These are phyloP conservation scores for Nycticryphes semicollaris DNA, from an alignment of 2,113 vertebrate species.

Conservation along the genomic window DNA sequence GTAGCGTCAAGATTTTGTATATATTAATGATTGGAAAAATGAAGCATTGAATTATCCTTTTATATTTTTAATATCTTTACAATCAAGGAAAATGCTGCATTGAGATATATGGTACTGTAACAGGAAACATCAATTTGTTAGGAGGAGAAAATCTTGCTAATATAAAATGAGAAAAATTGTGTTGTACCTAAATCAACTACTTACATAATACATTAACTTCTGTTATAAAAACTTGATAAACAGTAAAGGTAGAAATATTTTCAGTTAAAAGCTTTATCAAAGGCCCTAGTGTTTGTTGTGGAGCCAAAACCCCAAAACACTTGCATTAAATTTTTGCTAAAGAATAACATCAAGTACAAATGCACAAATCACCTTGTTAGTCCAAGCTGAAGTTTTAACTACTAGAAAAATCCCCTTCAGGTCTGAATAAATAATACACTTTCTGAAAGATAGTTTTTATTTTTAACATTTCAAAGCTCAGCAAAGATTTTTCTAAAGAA, in stretches of 20 bases:
- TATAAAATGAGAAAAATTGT: slow-evolving; percentile 41
- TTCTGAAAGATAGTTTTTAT: neutral
- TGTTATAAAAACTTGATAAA: slow-evolving; percentile 24
- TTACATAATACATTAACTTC: slow-evolving; percentile 20
- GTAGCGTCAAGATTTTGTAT: neutral
- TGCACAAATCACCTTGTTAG: slow-evolving; percentile 60
- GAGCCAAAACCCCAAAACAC: slow-evolving; percentile 11
- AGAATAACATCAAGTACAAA: slow-evolving; percentile 4
- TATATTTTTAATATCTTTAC: neutral
- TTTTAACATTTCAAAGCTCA: slow-evolving; percentile 21
- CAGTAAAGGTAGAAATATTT: slow-evolving; percentile 26
- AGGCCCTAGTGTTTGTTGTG: neutral
- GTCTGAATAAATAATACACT: slow-evolving; percentile 32
- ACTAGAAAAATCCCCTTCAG: neutral
- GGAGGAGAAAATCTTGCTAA: neutral
- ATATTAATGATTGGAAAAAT: neutral
- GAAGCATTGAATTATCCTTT: neutral
- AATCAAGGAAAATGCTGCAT: neutral
- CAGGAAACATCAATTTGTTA: neutral
- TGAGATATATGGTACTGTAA: neutral
- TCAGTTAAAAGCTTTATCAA: slow-evolving; percentile 52
- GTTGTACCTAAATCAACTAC: neutral
- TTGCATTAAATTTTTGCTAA: slow-evolving; percentile 36
- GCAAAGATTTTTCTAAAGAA: neutral
- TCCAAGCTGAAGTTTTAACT: slow-evolving; percentile 16